These are phyloP conservation scores for Lottia scabra DNA, from an alignment of 2,888 invertebrate genomes.

Conservation along the genomic window DNA sequence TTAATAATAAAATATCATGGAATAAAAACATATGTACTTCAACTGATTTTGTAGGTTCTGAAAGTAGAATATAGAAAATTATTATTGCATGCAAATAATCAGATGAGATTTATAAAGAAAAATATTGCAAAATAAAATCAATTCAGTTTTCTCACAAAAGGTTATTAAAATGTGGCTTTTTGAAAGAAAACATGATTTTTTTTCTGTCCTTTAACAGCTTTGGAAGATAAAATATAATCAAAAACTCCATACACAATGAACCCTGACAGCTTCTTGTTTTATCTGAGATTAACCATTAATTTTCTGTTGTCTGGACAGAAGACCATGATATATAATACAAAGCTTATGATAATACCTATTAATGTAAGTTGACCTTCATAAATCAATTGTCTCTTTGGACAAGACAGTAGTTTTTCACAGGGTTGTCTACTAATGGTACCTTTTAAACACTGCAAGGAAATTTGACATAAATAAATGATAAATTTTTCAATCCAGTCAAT, in stretches of 20 bases:
- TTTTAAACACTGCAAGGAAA: conserved; percentile 71
- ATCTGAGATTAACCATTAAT: neutral
- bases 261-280: too few species aligned
- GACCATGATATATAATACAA: neutral
- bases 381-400: conserved; percentile 70
- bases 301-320: neutral
- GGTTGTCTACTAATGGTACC: conserved; percentile 74
- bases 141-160: too few species aligned
- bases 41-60: conserved; percentile 73
- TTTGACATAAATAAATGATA: too few species aligned
- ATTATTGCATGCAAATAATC: too few species aligned
- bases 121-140: too few species aligned
- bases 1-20: conserved; percentile 76
- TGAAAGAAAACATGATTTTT: too few species aligned
- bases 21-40: conserved; percentile 76
- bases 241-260: too few species aligned
- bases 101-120: too few species aligned
- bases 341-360: conserved; percentile 60
- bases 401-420: conserved; percentile 75
- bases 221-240: too few species aligned
- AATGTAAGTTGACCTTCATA: conserved; percentile 72
- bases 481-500: too few species aligned
- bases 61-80: conserved; percentile 32
- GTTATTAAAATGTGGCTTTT: too few species aligned
- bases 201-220: too few species aligned